Conservation (phyloP, 2,113 vertebrate genomes). For the Podarcis raffonei region DNA sequence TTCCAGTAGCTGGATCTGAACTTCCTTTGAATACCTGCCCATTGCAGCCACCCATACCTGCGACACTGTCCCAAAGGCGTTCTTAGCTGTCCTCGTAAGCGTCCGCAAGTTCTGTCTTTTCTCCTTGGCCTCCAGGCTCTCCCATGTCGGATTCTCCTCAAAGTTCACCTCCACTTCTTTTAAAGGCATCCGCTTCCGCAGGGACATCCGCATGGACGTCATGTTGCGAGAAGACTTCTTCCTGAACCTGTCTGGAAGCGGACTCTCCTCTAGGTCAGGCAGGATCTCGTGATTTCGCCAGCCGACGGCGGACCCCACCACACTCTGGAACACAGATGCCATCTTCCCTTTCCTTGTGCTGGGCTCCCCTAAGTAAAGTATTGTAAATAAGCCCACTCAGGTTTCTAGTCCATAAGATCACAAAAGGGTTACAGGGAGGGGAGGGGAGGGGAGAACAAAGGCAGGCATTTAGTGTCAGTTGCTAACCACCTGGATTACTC, state of each 20-base stretch:
- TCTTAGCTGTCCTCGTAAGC: slow-evolving; percentile 81
- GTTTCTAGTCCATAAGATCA: not conserved
- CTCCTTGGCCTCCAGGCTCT: slow-evolving; percentile 73
- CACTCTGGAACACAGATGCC: slow-evolving; percentile 75
- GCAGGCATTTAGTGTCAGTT: not conserved
- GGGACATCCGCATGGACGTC: slow-evolving; percentile 82
- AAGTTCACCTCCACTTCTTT: slow-evolving; percentile 79
- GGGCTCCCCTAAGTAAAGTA: not conserved
- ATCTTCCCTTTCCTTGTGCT: slow-evolving; percentile 52
- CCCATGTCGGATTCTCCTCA: slow-evolving; percentile 73
- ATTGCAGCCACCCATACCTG: slow-evolving; percentile 77
- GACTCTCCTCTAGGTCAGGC: slow-evolving; percentile 77
- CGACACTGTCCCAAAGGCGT: slow-evolving; percentile 80
- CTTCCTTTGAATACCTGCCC: not conserved
- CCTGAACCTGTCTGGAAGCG: slow-evolving; percentile 70
- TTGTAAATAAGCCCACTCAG: not conserved
- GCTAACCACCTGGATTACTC: not conserved
- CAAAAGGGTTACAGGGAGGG: not conserved
- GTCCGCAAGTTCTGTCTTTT: slow-evolving; percentile 74
- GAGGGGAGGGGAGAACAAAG: not conserved
- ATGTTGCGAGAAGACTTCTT: slow-evolving; percentile 78
- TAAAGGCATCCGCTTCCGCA: slow-evolving; percentile 85
- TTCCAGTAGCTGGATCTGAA: not conserved
- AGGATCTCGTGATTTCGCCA: slow-evolving; percentile 81
- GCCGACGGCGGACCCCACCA: slow-evolving; percentile 73